Evolutionary conservation across 2,113 vertebrate genomes (phyloP), one percentile per base, ranked within the genome.

Genomic region (Catharus fuscescens): DNA sequence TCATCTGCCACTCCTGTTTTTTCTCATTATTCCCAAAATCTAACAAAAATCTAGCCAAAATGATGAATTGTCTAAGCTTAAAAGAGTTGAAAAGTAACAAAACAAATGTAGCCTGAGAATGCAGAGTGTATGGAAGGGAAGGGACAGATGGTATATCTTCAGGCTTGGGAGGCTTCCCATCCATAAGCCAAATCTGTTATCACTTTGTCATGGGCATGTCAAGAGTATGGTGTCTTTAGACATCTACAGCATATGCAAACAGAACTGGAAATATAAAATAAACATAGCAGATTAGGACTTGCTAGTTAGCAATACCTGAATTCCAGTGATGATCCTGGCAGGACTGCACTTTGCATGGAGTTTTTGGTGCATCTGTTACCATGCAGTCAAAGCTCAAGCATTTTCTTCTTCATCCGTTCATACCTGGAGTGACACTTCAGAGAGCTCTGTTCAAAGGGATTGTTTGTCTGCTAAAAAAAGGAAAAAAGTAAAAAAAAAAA

Each of bases 1-100:
- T 65, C 28, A 45, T 53, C 40, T 60, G 21, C 5, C 0, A 0
- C 28, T 86, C 76, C 48, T n/a, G 23, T 0, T 53, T 72, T 82
- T 69, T 65, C 40, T 57, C n/a, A 18, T 57, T 61, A 25, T 61
- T 66, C 67, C 34, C 26, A 54, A 84, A 91, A 67, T 32, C 15
- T 25, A 86, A 70, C 7, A 70, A 28, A 73, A 91, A 78, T 69
- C 38, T 57, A 54, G 12, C 6, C 23, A 76, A 91, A 86, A 69
- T 26, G 1, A 50, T 66, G 10, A 28, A 70, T 29, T 70, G 12
- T 24, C 50, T 50, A 45, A 77, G 76, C 8, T 26, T n/a, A 18
- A 42, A 44, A 77, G 54, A 42, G 18, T 73, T 72, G 57, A 40
- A 66, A 80, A 86, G 28, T 12, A 66, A 15, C 11, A 70, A 78